These are phyloP conservation scores for Pseudachorutes palmiensis DNA, from an alignment of 1,140 invertebrate species.

Conservation along the genomic window DNA sequence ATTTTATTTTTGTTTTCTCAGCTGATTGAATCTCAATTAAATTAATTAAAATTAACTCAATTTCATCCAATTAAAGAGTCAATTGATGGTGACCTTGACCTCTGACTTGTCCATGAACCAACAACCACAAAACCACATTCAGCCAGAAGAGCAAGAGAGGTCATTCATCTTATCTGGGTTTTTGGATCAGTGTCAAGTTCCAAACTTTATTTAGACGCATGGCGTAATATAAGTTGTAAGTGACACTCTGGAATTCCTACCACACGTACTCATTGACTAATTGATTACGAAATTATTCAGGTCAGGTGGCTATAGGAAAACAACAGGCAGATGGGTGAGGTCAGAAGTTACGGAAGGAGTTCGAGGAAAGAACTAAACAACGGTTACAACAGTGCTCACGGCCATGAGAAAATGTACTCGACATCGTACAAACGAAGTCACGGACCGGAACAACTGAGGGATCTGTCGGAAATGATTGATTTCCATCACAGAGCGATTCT, in stretches of 20 bases:
- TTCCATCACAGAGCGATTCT: background rate
- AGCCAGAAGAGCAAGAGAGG: too few species aligned
- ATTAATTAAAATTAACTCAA: too few species aligned
- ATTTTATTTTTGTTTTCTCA: too few species aligned
- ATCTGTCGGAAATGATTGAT: background rate
- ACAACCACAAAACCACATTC: too few species aligned
- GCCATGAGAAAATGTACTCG: background rate
- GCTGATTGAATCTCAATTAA: too few species aligned
- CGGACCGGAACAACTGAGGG: background rate
- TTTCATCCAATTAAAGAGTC: too few species aligned
- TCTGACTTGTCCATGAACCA: too few species aligned
- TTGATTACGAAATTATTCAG: constrained; percentile 2
- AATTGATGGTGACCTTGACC: too few species aligned
- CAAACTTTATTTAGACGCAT: background rate
- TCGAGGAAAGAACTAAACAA: background rate
- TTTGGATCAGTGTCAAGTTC: constrained; percentile 6
- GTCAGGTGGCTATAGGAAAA: too few species aligned
- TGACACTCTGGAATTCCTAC: background rate
- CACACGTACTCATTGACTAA: background rate
- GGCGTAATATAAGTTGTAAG: background rate
- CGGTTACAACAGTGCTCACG: background rate
- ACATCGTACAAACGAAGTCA: background rate
- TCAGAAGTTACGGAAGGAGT: background rate
- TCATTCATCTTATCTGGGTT: background rate
- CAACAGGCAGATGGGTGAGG: background rate